Evolutionary conservation across 2,888 invertebrate species (phyloP).

Genomic region (Pediacus dermestoides): DNA sequence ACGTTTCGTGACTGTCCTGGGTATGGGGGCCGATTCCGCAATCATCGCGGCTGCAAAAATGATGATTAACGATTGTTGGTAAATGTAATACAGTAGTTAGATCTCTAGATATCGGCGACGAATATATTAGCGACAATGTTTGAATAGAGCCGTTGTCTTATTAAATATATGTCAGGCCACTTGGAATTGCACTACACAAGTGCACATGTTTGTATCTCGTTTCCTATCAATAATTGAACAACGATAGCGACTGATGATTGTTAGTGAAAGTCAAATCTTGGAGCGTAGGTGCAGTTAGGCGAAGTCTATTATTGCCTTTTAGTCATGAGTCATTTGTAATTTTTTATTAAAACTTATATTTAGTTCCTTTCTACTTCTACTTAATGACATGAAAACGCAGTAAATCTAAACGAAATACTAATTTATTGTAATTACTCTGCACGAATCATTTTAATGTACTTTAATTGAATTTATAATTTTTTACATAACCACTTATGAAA

Average conservation of each 20-base stretch:
- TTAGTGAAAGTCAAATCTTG: conserved; percentile 23
- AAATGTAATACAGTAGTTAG: conserved; percentile 39
- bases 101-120: conserved; percentile 38
- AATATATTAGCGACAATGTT: conserved; percentile 44
- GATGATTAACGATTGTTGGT: conserved; percentile 38
- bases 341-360: conserved; percentile 24
- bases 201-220: conserved; percentile 14
- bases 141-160: conserved; percentile 44
- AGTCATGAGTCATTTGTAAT: conserved; percentile 24
- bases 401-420: conserved; percentile 22
- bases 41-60: conserved; percentile 31
- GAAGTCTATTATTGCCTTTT: conserved; percentile 28
- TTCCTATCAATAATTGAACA: conserved; percentile 16
- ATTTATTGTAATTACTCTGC: conserved; percentile 23
- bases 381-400: conserved; percentile 24
- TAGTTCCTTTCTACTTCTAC: conserved; percentile 26
- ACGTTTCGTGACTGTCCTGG: conserved; percentile 39
- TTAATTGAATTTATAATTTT: conserved; percentile 26
- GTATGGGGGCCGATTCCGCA: conserved; percentile 38
- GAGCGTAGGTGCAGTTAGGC: conserved; percentile 27
- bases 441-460: conserved; percentile 22
- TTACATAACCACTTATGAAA: no score
- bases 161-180: conserved; percentile 24
- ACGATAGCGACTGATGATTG: conserved; percentile 20
- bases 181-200: background rate